These are phyloP conservation scores for Metridium senile DNA, from an alignment of 92 coral and sea anemone genomes.

Conservation along the genomic window DNA sequence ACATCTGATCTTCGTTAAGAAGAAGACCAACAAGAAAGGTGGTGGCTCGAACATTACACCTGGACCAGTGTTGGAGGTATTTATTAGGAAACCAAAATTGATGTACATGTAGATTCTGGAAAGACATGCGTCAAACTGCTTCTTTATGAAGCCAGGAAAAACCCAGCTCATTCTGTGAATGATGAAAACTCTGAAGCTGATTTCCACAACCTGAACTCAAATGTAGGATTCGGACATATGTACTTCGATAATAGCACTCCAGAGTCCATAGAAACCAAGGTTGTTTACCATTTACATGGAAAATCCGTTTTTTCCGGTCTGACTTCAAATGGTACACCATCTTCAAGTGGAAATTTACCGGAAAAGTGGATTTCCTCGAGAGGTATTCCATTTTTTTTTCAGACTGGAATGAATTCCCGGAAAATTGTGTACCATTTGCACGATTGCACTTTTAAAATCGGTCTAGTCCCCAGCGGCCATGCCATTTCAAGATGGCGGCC, in stretches of 20 bases:
- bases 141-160: slow-evolving; percentile 53
- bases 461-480: no score
- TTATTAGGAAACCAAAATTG: slow-evolving; percentile 8
- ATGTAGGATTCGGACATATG: slow-evolving; percentile 30
- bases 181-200: neutral
- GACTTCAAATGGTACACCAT: no score
- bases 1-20: slow-evolving; percentile 42
- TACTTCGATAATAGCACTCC: slow-evolving; percentile 20
- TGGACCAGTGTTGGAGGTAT: slow-evolving; percentile 49
- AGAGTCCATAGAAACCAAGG: slow-evolving; percentile 36
- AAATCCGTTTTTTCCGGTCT: no score
- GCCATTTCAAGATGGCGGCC: no score
- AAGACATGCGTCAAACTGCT: slow-evolving; percentile 23
- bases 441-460: no score
- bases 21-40: slow-evolving; percentile 44
- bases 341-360: no score
- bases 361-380: no score
- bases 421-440: no score
- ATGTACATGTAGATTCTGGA: neutral
- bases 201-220: neutral
- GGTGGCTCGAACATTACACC: slow-evolving; percentile 43
- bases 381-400: no score
- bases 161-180: neutral
- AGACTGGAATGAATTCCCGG: no score
- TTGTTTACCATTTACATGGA: no score